These are phyloP conservation scores for Scaptomyza polygonia DNA, from an alignment of 2,888 invertebrate genomes.

Conservation along the genomic window DNA sequence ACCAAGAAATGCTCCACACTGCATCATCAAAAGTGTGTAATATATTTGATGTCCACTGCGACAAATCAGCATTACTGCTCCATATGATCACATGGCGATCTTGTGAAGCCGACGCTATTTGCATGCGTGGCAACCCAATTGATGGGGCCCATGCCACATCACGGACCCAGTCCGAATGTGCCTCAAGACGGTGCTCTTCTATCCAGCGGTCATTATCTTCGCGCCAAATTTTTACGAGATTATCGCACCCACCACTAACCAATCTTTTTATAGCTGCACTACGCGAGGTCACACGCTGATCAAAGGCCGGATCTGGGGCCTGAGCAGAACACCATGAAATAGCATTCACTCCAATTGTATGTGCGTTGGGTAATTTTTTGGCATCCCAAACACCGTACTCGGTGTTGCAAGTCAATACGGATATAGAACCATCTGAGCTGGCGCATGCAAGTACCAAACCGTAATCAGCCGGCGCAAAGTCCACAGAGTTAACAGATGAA, in stretches of 20 bases:
- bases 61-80: constrained; percentile 91
- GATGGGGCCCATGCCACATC: constrained; percentile 99
- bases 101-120: constrained; percentile 98
- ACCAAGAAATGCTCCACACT: constrained; percentile 99
- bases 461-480: constrained; percentile 98
- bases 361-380: constrained; percentile 97
- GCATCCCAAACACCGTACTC: constrained; percentile 94
- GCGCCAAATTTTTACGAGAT: constrained; percentile 96
- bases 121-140: constrained; percentile 93
- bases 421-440: constrained; percentile 98
- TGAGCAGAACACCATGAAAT: constrained; percentile 96
- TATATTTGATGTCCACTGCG: constrained; percentile 94
- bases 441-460: constrained; percentile 97
- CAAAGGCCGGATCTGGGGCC: constrained; percentile 88
- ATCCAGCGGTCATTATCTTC: constrained; percentile 95
- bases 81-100: constrained; percentile 94
- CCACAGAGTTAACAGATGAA: constrained; percentile 98
- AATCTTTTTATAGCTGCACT: constrained; percentile 86
- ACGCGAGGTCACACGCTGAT: constrained; percentile 85
- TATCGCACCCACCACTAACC: constrained; percentile 99
- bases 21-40: constrained; percentile 98
- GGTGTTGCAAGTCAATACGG: constrained; percentile 92
- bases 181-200: constrained; percentile 96
- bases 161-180: constrained; percentile 99
- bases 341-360: constrained; percentile 98